Evolutionary conservation across 2,888 invertebrate species (phyloP).

Genomic region (Sclerodermus sp.): DNA sequence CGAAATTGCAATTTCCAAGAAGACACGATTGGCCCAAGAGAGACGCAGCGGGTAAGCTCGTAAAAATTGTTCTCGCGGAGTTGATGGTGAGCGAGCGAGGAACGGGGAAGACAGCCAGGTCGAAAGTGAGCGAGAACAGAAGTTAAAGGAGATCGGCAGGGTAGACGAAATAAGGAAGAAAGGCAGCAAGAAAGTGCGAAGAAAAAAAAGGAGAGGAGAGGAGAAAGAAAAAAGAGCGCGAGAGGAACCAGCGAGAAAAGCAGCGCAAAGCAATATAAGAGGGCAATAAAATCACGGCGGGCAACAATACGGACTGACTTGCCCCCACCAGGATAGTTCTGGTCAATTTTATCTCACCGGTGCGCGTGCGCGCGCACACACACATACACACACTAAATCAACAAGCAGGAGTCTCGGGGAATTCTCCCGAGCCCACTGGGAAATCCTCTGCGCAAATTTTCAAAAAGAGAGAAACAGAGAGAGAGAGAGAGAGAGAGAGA

Average conservation of each 20-base stretch:
- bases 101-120: constrained; percentile 7
- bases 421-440: too few relatives aligned
- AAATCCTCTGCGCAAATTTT: too few relatives aligned
- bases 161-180: constrained; percentile 10
- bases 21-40: constrained; percentile 9
- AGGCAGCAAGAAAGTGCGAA: constrained; percentile 12
- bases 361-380: background rate
- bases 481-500: too few relatives aligned
- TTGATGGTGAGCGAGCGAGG: constrained; percentile 3
- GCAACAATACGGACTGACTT: constrained; percentile 29
- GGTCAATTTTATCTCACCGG: constrained; percentile 25
- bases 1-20: constrained; percentile 20
- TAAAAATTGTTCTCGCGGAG: constrained; percentile 25
- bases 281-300: constrained; percentile 47
- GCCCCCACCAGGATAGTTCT: constrained; percentile 11
- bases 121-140: constrained; percentile 4
- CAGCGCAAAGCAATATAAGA: constrained; percentile 42
- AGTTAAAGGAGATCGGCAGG: constrained; percentile 8
- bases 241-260: constrained; percentile 5
- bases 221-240: constrained; percentile 12
- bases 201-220: constrained; percentile 9
- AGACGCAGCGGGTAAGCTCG: constrained; percentile 15
- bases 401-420: too few relatives aligned
- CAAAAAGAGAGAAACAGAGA: too few relatives aligned
- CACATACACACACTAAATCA: too few relatives aligned